A percentile compares a stretch with the other conserved stretches of the same genome.
phyloP scores from a whole-genome alignment of 2,888 invertebrate genomes.

The Mechanitis mazaeus region DNA sequence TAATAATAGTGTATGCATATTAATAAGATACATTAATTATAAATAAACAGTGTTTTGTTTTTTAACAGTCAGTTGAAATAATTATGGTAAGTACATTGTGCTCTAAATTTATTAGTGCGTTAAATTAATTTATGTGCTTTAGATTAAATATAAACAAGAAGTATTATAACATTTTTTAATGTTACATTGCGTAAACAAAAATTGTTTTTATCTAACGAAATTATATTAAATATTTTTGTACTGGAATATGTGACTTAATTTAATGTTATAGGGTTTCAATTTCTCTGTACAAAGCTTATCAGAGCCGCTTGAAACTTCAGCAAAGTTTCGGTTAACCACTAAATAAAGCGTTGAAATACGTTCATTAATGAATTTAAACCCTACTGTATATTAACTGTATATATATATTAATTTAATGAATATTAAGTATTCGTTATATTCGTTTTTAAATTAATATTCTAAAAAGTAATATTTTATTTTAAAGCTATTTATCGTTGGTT shows the following conservation, averaged over 20 bases:
- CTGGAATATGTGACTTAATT: not conserved
- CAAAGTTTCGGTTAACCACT: constrained; percentile 24
- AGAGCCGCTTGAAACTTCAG: constrained; percentile 14
- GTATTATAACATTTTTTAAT: too few relatives aligned
- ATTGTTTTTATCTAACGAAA: not conserved
- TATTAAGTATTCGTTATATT: not conserved
- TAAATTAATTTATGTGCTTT: constrained; percentile 11
- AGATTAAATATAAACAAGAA: not conserved
- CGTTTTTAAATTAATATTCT: not conserved
- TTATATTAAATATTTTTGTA: not conserved
- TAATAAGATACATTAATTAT: constrained; percentile 26
- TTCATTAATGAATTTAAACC: constrained; percentile 21
- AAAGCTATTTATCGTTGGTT: too few relatives aligned
- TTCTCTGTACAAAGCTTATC: not conserved
- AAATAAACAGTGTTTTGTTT: constrained; percentile 3
- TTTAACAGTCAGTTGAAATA: constrained; percentile 1
- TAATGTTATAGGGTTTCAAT: constrained; percentile 5
- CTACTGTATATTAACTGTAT: not conserved
- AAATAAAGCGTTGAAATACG: constrained; percentile 21
- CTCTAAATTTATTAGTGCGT: constrained; percentile 11
- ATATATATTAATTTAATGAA: not conserved
- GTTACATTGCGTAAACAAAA: not conserved
- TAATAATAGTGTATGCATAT: constrained; percentile 52
- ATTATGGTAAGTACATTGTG: constrained; percentile 8
- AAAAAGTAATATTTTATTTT: not conserved